These are phyloP conservation scores for Tapirus terrestris DNA, from an alignment of 2,113 vertebrate genomes.

Conservation along the genomic window DNA sequence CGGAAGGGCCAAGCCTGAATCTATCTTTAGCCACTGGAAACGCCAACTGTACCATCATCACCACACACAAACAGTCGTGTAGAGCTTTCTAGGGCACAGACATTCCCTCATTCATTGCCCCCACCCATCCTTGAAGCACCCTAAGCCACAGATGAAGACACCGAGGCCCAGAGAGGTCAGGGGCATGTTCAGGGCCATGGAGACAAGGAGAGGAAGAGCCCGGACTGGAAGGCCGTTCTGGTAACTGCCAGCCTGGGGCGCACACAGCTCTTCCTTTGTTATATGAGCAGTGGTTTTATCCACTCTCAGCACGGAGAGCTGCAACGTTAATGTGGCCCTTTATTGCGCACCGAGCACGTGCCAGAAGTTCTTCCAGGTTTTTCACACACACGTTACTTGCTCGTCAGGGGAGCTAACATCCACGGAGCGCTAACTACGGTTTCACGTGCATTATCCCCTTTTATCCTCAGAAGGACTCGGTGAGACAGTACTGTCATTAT, in stretches of 20 bases:
- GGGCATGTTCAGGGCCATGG: background rate
- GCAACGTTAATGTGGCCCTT: background rate
- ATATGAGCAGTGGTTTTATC: rapidly evolving
- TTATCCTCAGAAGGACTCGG: background rate
- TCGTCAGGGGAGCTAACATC: background rate
- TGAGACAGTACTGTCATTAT: background rate
- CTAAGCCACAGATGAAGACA: background rate
- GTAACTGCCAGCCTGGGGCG: rapidly evolving
- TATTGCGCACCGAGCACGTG: rapidly evolving
- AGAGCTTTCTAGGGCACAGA: too few relatives aligned
- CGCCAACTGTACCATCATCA: background rate
- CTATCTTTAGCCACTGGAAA: background rate
- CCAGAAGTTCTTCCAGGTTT: background rate
- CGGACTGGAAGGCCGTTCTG: background rate
- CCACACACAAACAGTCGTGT: background rate
- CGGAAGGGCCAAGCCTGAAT: background rate
- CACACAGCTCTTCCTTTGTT: background rate
- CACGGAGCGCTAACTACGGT: rapidly evolving
- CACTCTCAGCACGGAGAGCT: background rate
- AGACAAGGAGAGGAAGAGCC: background rate
- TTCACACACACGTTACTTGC: rapidly evolving
- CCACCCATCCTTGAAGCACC: background rate
- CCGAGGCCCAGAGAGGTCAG: background rate
- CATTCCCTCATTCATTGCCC: background rate
- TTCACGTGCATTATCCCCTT: rapidly evolving